A percentile compares a stretch with the other conserved stretches of the same genome.
Evolutionary conservation across 2,113 vertebrate genomes (phyloP).

Genomic region (Trachemys scripta): DNA sequence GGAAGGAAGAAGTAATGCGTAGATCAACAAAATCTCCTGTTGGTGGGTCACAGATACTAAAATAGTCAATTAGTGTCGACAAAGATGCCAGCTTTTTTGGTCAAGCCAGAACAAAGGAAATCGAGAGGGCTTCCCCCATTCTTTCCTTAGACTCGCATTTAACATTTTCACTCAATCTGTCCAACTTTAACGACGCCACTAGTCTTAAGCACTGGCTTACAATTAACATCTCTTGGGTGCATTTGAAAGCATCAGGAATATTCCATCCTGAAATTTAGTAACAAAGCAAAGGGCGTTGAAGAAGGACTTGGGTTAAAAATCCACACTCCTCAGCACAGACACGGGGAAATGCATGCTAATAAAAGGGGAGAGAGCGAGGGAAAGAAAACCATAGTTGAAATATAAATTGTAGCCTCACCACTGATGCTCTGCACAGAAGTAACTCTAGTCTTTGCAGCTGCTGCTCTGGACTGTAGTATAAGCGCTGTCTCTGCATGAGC

Average conservation of each 20-base stretch:
- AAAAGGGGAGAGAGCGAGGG: background rate
- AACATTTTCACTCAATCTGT: background rate
- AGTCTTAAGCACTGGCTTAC: background rate
- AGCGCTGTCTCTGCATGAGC: conserved; percentile 49
- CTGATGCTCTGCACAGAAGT: conserved; percentile 28
- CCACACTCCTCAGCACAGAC: background rate
- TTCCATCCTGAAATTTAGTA: background rate
- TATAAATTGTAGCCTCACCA: conserved; percentile 27
- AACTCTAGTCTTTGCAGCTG: conserved; percentile 9
- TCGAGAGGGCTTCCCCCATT: background rate
- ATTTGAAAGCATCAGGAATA: background rate
- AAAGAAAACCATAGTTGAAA: background rate
- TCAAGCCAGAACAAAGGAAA: background rate
- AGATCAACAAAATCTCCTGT: background rate
- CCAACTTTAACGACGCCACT: background rate
- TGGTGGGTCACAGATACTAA: background rate
- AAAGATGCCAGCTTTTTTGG: background rate
- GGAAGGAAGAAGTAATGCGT: too few species aligned
- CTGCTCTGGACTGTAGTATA: conserved; percentile 60
- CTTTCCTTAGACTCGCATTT: too few species aligned
- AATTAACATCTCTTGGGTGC: background rate
- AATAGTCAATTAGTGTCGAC: background rate
- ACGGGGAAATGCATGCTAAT: background rate
- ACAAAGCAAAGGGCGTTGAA: background rate
- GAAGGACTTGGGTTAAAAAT: background rate